Conservation (phyloP, 2,797 vertebrate species). For the Pteropus rufus region DNA sequence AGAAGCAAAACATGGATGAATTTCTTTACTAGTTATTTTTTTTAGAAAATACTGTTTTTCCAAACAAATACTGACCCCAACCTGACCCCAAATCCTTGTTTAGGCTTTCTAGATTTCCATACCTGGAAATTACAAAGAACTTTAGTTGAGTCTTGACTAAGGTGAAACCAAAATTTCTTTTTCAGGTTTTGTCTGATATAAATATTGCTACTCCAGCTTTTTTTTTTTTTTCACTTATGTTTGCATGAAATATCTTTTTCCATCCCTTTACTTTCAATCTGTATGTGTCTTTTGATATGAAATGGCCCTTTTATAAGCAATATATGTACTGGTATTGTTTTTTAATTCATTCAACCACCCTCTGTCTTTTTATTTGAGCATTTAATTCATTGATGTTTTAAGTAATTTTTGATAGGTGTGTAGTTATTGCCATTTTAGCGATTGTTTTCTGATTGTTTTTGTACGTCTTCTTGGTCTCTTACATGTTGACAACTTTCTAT, state of each 20-base stretch:
- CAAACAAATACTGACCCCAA: background rate
- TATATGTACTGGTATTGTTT: no score
- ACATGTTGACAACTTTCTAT: background rate
- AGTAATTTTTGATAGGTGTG: background rate
- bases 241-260: background rate
- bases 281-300: background rate
- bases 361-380: background rate
- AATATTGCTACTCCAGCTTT: background rate
- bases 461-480: background rate
- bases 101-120: background rate
- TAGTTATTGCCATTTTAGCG: background rate
- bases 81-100: background rate
- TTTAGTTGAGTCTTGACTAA: background rate
- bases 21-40: background rate
- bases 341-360: background rate
- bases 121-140: background rate
- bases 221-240: background rate
- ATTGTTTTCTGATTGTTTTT: background rate
- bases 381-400: background rate
- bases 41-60: background rate
- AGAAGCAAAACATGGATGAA: background rate
- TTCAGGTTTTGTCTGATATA: background rate
- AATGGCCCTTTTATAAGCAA: background rate
- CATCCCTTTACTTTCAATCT: background rate
- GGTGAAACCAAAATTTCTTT: background rate